phyloP scores from a whole-genome alignment of 2,888 invertebrate species.

The Thymelicus lineola region DNA sequence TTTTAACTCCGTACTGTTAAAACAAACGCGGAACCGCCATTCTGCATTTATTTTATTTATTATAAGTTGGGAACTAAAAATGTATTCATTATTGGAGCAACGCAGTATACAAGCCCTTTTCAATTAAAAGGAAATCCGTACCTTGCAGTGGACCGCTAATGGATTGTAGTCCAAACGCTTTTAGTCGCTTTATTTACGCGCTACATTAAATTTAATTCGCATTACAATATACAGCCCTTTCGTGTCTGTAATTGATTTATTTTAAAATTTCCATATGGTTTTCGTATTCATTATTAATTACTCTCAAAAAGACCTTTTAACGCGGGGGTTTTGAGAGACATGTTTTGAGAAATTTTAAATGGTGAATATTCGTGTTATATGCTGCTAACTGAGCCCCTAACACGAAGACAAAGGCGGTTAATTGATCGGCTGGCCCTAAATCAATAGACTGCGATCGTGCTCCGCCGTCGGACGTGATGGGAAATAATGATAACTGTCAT shows the following conservation, averaged over 20 bases:
- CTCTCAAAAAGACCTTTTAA: not conserved
- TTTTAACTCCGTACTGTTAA: too few species aligned
- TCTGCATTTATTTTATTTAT: too few species aligned
- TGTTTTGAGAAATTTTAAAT: constrained; percentile 3
- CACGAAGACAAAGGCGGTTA: constrained; percentile 49
- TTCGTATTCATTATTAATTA: not conserved
- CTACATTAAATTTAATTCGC: too few species aligned
- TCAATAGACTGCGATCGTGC: constrained; percentile 55
- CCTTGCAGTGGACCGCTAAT: not conserved
- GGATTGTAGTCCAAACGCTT: not conserved
- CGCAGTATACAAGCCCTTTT: too few species aligned
- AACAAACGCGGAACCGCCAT: too few species aligned
- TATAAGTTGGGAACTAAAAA: too few species aligned
- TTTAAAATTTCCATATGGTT: too few species aligned
- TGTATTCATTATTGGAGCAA: too few species aligned
- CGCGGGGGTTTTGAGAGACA: not conserved
- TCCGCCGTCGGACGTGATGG: constrained; percentile 58
- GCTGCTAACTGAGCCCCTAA: constrained; percentile 26
- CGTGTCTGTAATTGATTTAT: too few species aligned
- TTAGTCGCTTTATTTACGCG: too few species aligned
- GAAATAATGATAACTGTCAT: constrained; percentile 59
- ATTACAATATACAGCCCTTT: not conserved
- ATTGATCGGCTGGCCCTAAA: constrained; percentile 57
- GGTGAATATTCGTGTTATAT: constrained; percentile 14
- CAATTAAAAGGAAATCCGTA: too few species aligned